These are phyloP conservation scores for Strix uralensis DNA, from an alignment of 2,113 vertebrate species.

Conservation along the genomic window DNA sequence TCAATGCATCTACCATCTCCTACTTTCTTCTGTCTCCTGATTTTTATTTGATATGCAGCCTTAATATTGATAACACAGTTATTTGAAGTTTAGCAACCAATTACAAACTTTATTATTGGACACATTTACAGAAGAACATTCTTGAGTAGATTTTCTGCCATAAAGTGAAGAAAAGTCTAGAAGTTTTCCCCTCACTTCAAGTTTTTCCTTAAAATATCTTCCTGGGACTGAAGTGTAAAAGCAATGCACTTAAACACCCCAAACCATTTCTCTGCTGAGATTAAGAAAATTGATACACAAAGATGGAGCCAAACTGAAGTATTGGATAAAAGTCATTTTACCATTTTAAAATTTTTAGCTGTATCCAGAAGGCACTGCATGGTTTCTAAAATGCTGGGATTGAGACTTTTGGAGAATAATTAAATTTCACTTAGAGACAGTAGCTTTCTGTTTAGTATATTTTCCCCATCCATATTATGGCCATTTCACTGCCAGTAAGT, in stretches of 20 bases:
- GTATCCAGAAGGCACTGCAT: background rate
- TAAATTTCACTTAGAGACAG: background rate
- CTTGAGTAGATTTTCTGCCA: background rate
- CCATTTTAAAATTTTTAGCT: background rate
- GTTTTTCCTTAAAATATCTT: background rate
- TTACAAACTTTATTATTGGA: background rate
- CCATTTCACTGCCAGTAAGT: background rate
- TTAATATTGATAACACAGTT: background rate
- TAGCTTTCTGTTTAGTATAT: background rate
- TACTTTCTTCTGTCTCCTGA: background rate
- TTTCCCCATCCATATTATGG: background rate
- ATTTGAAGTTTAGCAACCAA: background rate
- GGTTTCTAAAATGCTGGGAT: background rate
- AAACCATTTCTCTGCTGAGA: background rate
- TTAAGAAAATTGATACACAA: background rate
- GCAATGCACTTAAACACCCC: background rate
- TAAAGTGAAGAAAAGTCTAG: background rate
- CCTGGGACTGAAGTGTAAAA: background rate
- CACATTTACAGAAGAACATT: background rate
- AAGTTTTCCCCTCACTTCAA: background rate
- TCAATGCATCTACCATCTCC: background rate
- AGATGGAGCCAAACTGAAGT: background rate
- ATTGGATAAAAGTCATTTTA: background rate
- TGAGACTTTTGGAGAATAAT: background rate
- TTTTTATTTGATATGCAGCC: background rate